A percentile compares a stretch with the other conserved stretches of the same genome.
Conservation (phyloP, 2,888 invertebrate genomes). For the Brenthis ino region DNA sequence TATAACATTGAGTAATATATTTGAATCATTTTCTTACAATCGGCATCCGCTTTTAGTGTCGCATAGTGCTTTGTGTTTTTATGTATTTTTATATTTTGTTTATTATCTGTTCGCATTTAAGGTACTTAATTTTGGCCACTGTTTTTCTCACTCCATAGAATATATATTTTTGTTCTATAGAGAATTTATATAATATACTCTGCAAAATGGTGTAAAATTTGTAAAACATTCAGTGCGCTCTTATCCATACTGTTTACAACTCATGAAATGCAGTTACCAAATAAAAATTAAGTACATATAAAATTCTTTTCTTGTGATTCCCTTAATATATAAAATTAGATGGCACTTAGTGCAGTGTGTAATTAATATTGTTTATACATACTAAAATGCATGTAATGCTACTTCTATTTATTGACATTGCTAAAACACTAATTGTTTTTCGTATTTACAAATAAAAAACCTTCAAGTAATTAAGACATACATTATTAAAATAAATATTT, state of each 20-base stretch:
- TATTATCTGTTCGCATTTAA: slow-evolving; percentile 45
- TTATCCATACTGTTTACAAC: slow-evolving; percentile 61
- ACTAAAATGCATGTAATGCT: slow-evolving; percentile 17
- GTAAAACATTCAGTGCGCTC: slow-evolving; percentile 15
- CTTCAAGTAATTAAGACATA: no score
- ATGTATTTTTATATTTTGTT: slow-evolving; percentile 46
- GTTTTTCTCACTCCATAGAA: slow-evolving; percentile 10
- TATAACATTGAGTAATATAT: slow-evolving; percentile 51
- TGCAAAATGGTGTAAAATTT: slow-evolving; percentile 38
- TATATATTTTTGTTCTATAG: slow-evolving; percentile 5
- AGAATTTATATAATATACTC: slow-evolving; percentile 18
- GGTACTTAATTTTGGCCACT: slow-evolving; percentile 48
- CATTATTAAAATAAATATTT: no score
- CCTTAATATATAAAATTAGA: slow-evolving; percentile 4
- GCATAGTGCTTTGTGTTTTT: slow-evolving; percentile 59
- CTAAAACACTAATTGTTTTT: neutral
- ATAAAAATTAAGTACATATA: slow-evolving; percentile 36
- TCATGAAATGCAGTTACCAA: slow-evolving; percentile 74
- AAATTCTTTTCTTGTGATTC: slow-evolving; percentile 27
- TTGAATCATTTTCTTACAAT: slow-evolving; percentile 57
- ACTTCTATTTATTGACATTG: neutral
- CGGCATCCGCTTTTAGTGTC: slow-evolving; percentile 69
- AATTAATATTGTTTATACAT: slow-evolving; percentile 3
- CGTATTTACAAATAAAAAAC: no score
- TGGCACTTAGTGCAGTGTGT: slow-evolving; percentile 13